Conservation (phyloP, 2,113 vertebrate genomes). For the Sterrhoptilus dennistouni region DNA sequence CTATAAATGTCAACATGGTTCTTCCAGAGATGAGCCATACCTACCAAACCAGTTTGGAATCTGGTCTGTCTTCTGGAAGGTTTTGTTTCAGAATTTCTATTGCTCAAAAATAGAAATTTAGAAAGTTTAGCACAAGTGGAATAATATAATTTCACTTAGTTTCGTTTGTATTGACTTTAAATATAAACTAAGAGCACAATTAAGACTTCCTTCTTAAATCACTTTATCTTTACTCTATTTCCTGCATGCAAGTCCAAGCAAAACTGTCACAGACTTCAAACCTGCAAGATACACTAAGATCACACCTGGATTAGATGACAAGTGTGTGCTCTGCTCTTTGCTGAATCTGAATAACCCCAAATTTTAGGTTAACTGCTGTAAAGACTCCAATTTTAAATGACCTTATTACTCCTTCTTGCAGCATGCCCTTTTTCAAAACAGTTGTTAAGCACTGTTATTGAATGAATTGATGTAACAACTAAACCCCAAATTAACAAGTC, state of each 20-base stretch:
- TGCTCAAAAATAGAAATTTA: not conserved
- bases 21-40: not conserved
- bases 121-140: not conserved
- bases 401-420: not conserved
- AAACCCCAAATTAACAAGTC: not conserved
- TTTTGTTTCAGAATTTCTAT: not conserved
- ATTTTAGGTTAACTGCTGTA: not conserved
- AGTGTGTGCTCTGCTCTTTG: not conserved
- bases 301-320: not conserved
- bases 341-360: not conserved
- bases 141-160: not conserved
- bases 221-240: not conserved
- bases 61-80: not conserved
- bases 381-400: not conserved
- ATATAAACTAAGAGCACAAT: not conserved
- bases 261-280: not conserved
- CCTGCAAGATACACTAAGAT: not conserved
- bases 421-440: not conserved
- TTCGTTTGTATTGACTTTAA: not conserved
- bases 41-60: not conserved
- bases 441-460: not conserved
- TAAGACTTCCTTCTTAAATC: not conserved
- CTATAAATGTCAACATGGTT: not conserved
- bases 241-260: not conserved
- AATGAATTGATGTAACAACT: not conserved